These are phyloP conservation scores for Phocides pigmalion DNA, from an alignment of 1,140 invertebrate species.

Conservation along the genomic window DNA sequence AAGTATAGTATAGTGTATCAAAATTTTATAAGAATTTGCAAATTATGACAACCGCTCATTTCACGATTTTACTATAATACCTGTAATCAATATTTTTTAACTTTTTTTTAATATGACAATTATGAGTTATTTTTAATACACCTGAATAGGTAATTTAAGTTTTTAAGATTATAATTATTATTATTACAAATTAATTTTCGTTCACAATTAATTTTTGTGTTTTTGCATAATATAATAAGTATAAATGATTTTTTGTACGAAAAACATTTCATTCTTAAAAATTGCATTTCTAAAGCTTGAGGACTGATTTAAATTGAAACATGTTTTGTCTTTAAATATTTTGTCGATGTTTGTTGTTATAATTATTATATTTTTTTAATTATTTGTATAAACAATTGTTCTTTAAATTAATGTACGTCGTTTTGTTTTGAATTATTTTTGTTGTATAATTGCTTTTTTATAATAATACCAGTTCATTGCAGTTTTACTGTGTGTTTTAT, in stretches of 20 bases:
- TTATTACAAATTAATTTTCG: slow-evolving; percentile 55
- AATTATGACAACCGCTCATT: slow-evolving; percentile 75
- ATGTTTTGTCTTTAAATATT: slow-evolving; percentile 83
- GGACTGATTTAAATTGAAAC: slow-evolving; percentile 81
- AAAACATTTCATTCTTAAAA: slow-evolving; percentile 78
- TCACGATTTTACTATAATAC: slow-evolving; percentile 58
- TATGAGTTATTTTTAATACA: slow-evolving; percentile 59
- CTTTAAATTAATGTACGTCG: slow-evolving; percentile 88
- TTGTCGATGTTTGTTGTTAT: slow-evolving; percentile 87
- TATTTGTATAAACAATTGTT: slow-evolving; percentile 88
- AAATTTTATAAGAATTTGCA: slow-evolving; percentile 73
- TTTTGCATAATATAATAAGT: slow-evolving; percentile 77
- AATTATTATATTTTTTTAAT: slow-evolving; percentile 86
- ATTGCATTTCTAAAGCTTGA: slow-evolving; percentile 81
- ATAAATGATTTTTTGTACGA: slow-evolving; percentile 61
- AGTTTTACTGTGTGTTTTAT: slow-evolving; percentile 87
- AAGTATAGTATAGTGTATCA: slow-evolving; percentile 77
- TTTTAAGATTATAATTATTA: slow-evolving; percentile 60
- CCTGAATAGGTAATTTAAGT: slow-evolving; percentile 62
- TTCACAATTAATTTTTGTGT: slow-evolving; percentile 60
- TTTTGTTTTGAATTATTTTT: slow-evolving; percentile 88
- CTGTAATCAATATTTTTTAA: slow-evolving; percentile 56
- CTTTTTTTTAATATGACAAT: slow-evolving; percentile 55
- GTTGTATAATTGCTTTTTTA: slow-evolving; percentile 89
- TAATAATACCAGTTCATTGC: slow-evolving; percentile 88